Evolutionary conservation across 2,113 vertebrate species (phyloP).

Genomic region (Rhipidura dahli): DNA sequence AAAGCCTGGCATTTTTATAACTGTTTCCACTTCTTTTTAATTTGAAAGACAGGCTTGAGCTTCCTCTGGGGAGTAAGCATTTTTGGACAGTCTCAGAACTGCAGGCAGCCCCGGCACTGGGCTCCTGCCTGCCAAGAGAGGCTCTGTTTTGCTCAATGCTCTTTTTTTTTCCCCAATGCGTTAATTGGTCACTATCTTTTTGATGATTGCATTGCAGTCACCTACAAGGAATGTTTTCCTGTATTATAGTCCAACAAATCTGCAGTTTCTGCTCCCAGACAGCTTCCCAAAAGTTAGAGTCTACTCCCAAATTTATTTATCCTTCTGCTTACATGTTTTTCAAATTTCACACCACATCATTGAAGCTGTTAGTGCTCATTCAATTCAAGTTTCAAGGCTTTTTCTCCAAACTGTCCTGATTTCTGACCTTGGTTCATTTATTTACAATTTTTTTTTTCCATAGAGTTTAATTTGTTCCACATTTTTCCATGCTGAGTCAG

Average conservation of each 20-base stretch:
- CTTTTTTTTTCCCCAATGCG: fast-evolving
- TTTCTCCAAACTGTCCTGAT: background rate
- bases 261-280: background rate
- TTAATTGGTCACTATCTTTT: background rate
- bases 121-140: background rate
- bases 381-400: background rate
- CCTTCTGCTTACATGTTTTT: background rate
- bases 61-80: background rate
- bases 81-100: background rate
- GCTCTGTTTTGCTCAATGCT: background rate
- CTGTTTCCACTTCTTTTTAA: constrained; percentile 8
- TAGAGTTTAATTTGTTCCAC: background rate
- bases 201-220: background rate
- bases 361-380: background rate
- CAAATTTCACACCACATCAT: background rate
- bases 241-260: background rate
- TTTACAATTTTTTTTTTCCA: background rate
- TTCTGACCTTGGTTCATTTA: background rate
- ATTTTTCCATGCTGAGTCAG: background rate
- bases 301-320: background rate
- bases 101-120: fast-evolving
- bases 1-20: background rate
- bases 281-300: background rate
- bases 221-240: background rate
- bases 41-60: constrained; percentile 1